Evolutionary conservation across 2,797 vertebrate species (phyloP).

Genomic region (Phrynocephalus vlangalii): DNA sequence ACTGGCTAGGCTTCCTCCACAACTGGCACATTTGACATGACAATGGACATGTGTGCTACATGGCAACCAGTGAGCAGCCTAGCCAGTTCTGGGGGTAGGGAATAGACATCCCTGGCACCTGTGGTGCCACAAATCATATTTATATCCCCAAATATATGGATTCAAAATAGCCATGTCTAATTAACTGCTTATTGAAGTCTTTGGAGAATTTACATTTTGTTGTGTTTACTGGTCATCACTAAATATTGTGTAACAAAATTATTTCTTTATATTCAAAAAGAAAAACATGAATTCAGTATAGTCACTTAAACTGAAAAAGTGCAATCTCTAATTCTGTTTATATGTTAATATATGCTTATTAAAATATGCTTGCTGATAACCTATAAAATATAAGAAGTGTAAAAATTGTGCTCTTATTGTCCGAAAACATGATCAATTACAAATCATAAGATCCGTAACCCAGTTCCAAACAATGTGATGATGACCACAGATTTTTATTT

Average conservation of each 20-base stretch:
- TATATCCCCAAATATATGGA: no score
- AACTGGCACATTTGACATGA: no score
- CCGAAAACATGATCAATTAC: neutral
- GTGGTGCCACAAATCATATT: no score
- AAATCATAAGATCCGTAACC: neutral
- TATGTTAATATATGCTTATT: conserved; percentile 3
- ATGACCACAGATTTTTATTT: conserved; percentile 62
- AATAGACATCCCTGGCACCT: no score
- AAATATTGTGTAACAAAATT: neutral
- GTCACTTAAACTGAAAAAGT: conserved; percentile 43
- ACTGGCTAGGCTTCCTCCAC: no score
- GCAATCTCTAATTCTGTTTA: conserved; percentile 26
- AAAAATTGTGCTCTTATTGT: neutral
- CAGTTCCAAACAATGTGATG: conserved; percentile 64
- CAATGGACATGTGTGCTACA: no score
- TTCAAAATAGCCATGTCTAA: no score
- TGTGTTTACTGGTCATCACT: neutral
- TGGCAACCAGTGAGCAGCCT: no score
- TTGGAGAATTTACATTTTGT: neutral
- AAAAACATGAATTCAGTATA: conserved; percentile 6
- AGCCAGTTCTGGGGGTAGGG: no score
- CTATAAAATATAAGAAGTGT: neutral
- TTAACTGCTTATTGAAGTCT: neutral
- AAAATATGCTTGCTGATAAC: neutral
- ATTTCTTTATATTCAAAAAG: neutral